Conservation (phyloP, 2,888 invertebrate species). For the Dicyrtomina minuta region DNA sequence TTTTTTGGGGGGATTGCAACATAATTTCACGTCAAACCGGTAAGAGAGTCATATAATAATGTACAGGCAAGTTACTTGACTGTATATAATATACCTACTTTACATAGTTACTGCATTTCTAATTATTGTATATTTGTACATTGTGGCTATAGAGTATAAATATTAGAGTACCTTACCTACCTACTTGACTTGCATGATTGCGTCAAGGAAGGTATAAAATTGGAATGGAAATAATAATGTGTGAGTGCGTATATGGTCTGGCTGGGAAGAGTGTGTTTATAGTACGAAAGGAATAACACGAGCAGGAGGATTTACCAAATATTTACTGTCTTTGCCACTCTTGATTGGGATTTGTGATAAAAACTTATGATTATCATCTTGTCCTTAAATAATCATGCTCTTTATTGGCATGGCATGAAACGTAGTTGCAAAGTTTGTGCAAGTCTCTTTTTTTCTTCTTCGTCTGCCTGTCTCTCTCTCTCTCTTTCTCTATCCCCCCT, state of each 20-base stretch:
- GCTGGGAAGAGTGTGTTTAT: too few relatives aligned
- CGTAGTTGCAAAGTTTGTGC: slow-evolving; percentile 1
- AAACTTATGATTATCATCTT: slow-evolving; percentile 20
- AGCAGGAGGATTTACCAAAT: not conserved
- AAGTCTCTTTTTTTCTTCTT: slow-evolving; percentile 12
- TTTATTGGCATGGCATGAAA: slow-evolving; percentile 17
- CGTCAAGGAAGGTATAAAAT: not conserved
- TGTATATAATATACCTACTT: too few relatives aligned
- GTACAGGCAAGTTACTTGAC: too few relatives aligned
- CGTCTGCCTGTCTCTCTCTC: too few relatives aligned
- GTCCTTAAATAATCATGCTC: slow-evolving; percentile 18
- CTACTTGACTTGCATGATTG: too few relatives aligned
- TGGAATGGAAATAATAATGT: not conserved
- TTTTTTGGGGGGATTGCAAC: slow-evolving; percentile 13
- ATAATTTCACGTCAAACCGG: slow-evolving; percentile 1
- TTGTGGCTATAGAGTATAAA: too few relatives aligned
- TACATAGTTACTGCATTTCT: too few relatives aligned
- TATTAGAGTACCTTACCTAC: too few relatives aligned
- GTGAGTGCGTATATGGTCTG: not conserved
- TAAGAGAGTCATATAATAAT: not conserved
- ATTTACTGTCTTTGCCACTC: not conserved
- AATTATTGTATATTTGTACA: too few relatives aligned
- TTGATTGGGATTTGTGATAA: slow-evolving; percentile 22
- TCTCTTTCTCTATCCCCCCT: too few relatives aligned
- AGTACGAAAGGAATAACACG: not conserved